Percentiles rank a stretch among this genome's conserved stretches.
These are phyloP conservation scores for Drosophila funebris DNA, from an alignment of 1,140 invertebrate genomes.

Conservation along the genomic window DNA sequence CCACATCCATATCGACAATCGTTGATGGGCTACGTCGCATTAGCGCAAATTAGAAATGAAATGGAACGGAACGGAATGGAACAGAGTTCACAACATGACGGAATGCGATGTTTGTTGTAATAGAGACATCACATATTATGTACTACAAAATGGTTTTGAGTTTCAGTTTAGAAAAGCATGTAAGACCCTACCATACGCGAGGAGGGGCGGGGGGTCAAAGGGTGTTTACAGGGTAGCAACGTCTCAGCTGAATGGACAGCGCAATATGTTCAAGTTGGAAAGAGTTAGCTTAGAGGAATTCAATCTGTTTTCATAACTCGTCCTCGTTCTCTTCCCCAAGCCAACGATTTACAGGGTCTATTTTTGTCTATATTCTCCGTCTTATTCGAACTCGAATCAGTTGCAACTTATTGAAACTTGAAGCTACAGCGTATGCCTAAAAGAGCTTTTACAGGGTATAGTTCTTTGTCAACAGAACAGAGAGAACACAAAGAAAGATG, in stretches of 20 bases:
- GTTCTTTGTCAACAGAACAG: too few relatives aligned
- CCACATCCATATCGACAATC: background rate
- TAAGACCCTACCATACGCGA: background rate
- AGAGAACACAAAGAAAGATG: too few relatives aligned
- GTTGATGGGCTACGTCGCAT: slow-evolving; percentile 30
- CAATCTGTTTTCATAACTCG: too few relatives aligned
- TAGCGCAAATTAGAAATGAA: slow-evolving; percentile 54
- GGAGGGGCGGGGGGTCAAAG: background rate
- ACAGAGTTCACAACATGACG: background rate
- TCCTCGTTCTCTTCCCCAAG: too few relatives aligned
- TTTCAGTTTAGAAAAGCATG: background rate
- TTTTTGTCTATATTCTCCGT: too few relatives aligned
- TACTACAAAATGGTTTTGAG: background rate
- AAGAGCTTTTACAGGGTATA: too few relatives aligned
- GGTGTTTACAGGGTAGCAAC: background rate
- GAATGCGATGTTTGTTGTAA: background rate
- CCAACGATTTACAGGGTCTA: too few relatives aligned
- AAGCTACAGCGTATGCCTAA: too few relatives aligned
- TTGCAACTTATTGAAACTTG: too few relatives aligned
- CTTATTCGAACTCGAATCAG: too few relatives aligned
- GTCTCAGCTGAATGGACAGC: background rate
- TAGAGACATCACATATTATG: slow-evolving; percentile 12
- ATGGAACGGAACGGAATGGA: slow-evolving; percentile 34
- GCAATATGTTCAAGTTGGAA: background rate
- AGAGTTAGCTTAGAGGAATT: background rate